Conservation (phyloP, 2,888 invertebrate genomes). For the Cerceris rybyensis region DNA sequence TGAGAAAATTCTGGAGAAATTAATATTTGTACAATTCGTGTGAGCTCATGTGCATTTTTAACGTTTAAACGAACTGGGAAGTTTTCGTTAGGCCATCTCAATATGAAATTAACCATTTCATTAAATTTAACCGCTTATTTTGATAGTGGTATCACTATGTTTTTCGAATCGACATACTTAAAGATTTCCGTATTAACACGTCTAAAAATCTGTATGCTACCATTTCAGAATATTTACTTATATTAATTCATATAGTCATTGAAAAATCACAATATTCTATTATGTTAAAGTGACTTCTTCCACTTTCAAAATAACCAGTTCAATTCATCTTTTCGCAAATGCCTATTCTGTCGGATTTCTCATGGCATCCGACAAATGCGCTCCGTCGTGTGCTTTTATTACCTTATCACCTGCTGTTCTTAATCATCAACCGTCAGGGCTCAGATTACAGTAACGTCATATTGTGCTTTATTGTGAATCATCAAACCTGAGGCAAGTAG, state of each 20-base stretch:
- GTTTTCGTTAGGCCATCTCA: background rate
- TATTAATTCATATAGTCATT: no score
- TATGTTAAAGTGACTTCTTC: no score
- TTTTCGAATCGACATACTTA: no score
- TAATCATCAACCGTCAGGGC: slow-evolving; percentile 40
- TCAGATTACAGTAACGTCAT: slow-evolving; percentile 57
- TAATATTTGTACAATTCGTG: slow-evolving; percentile 59
- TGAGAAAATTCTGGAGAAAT: slow-evolving; percentile 29
- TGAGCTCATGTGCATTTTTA: background rate
- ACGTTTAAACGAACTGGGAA: slow-evolving; percentile 2
- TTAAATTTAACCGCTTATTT: background rate
- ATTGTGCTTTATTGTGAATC: slow-evolving; percentile 51
- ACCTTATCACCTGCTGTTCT: slow-evolving; percentile 53
- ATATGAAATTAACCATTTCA: background rate
- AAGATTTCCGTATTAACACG: no score
- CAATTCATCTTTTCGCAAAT: no score
- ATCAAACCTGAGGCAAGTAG: slow-evolving; percentile 2
- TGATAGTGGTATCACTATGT: background rate
- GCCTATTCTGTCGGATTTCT: no score
- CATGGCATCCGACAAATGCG: no score
- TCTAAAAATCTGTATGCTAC: no score
- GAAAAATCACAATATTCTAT: no score
- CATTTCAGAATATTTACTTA: no score
- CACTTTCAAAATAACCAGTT: no score
- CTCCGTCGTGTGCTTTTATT: slow-evolving; percentile 20